A percentile compares a stretch with the other conserved stretches of the same genome.
Conservation (phyloP, 92 coral and sea anemone species). For the Porites evermanni region DNA sequence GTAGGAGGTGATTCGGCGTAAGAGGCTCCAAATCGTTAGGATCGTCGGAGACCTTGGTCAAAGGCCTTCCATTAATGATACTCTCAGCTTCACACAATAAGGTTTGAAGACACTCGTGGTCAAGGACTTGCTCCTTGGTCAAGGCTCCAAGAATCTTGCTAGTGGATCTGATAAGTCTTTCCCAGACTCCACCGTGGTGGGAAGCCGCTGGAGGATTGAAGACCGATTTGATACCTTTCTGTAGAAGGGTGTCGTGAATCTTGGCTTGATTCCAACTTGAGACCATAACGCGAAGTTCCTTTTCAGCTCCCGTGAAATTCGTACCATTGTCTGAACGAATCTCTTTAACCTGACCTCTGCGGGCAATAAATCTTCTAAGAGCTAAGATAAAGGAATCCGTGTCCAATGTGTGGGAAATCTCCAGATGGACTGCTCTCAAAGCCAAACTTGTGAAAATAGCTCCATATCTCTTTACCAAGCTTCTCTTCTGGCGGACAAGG, state of each 20-base stretch:
- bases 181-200: constrained; percentile 27
- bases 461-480: constrained; percentile 8
- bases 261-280: constrained; percentile 34
- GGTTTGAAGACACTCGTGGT: too few species aligned
- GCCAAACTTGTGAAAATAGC: constrained; percentile 32
- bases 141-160: too few species aligned
- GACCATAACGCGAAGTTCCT: constrained; percentile 18
- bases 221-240: constrained; percentile 25
- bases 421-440: constrained; percentile 26
- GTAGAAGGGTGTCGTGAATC: constrained; percentile 19
- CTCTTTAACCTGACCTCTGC: constrained; percentile 35
- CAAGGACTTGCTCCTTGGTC: too few species aligned
- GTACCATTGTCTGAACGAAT: background rate
- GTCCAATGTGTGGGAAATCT: constrained; percentile 31
- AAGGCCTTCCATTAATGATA: too few species aligned
- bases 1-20: too few species aligned
- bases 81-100: too few species aligned
- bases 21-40: too few species aligned
- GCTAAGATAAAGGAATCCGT: constrained; percentile 36
- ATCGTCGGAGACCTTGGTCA: too few species aligned
- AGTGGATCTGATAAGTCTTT: constrained; percentile 12
- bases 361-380: constrained; percentile 18
- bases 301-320: background rate
- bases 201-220: constrained; percentile 18
- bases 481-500: constrained; percentile 1